Evolutionary conservation across 2,888 invertebrate genomes (phyloP).

Genomic region (Fragum fragum): DNA sequence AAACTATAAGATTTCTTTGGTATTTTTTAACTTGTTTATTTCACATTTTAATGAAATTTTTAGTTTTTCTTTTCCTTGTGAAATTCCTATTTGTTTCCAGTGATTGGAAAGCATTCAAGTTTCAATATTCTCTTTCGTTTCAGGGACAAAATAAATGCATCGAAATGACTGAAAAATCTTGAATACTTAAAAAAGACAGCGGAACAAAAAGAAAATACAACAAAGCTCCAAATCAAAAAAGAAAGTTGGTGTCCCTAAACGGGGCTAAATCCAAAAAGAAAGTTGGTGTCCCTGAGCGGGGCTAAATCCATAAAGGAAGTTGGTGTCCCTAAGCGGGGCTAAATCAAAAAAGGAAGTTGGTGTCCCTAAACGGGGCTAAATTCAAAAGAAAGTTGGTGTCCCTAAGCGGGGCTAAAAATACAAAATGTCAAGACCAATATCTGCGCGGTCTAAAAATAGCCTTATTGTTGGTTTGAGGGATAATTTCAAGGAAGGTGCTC

Average conservation of each 20-base stretch:
- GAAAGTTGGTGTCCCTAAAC: not conserved
- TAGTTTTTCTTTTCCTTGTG: no score
- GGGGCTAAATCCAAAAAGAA: not conserved
- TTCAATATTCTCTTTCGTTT: not conserved
- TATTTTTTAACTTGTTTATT: no score
- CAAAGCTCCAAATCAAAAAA: not conserved
- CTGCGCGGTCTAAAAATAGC: slow-evolving; percentile 23
- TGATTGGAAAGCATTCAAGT: no score
- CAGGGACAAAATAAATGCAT: not conserved
- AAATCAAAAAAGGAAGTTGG: not conserved
- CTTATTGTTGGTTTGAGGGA: slow-evolving; percentile 19
- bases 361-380: not conserved
- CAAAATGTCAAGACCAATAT: slow-evolving; percentile 13
- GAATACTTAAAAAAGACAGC: no score
- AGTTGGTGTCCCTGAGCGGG: not conserved
- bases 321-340: not conserved
- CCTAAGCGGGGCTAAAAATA: not conserved
- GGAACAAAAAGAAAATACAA: no score
- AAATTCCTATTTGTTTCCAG: no score
- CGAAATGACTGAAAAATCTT: not conserved
- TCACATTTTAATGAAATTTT: no score
- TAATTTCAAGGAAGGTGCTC: not conserved
- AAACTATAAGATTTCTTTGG: no score
- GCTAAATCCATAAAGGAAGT: not conserved
- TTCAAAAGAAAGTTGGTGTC: not conserved